Conservation (phyloP, 1,140 invertebrate species). For the Caerostris extrusa region DNA sequence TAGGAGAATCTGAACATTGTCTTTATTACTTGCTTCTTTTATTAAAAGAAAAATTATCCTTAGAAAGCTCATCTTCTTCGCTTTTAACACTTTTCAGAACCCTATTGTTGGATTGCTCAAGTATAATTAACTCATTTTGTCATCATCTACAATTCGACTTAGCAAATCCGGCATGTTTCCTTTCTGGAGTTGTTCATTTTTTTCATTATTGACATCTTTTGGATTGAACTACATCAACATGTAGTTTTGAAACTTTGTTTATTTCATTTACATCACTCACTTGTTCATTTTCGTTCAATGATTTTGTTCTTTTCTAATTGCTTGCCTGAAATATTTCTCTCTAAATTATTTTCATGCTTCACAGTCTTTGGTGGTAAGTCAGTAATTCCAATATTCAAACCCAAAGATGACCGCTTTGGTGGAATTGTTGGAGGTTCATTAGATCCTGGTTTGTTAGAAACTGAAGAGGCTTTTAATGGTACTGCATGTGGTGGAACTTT, state of each 20-base stretch:
- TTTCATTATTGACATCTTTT: constrained; percentile 72
- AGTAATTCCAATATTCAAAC: not conserved
- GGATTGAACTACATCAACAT: constrained; percentile 35
- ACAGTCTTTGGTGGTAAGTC: not conserved
- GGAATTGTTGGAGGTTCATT: constrained; percentile 53
- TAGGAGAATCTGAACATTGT: constrained; percentile 48
- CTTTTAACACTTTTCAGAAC: constrained; percentile 56
- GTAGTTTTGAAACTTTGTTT: constrained; percentile 33
- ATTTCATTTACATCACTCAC: constrained; percentile 3
- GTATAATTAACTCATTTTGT: constrained; percentile 64
- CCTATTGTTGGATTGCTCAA: constrained; percentile 18
- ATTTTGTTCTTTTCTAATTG: constrained; percentile 49
- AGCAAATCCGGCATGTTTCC: constrained; percentile 71
- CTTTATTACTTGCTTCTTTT: constrained; percentile 53
- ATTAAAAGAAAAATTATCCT: constrained; percentile 64
- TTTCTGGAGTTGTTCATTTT: constrained; percentile 61
- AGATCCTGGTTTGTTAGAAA: not conserved
- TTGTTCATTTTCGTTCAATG: constrained; percentile 3
- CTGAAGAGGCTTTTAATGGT: not conserved
- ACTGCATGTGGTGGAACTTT: not conserved
- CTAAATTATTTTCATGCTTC: constrained; percentile 25
- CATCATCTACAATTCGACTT: constrained; percentile 57
- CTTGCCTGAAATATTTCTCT: constrained; percentile 6
- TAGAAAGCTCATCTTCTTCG: constrained; percentile 62
- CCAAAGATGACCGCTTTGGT: constrained; percentile 58